Evolutionary conservation across 2,888 invertebrate genomes (phyloP), one percentile per base, ranked within the genome.

Genomic region (Chaitophorus viminalis): DNA sequence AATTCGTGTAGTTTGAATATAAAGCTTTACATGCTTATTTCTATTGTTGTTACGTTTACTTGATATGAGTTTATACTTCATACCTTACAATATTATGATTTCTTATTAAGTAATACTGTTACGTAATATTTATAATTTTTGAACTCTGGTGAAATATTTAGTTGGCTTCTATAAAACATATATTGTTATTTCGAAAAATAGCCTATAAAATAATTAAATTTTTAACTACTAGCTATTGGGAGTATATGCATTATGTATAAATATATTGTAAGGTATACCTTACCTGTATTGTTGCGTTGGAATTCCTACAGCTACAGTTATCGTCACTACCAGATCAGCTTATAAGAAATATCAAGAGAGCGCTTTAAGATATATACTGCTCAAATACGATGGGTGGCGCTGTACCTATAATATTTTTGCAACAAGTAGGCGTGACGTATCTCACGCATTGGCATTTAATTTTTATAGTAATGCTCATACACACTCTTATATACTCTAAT

Each of bases 351-450:
- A 60, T 36, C 81, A 33, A 81, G 87, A 74, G 81, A 87, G 87
- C 87, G 87, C 87, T 81, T 87, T 81, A 81, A 81, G 74, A 87
- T 87, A 87, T 87, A 87, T 79, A 86, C 86, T 46, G 39, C 31
- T 39, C 25, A 72, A 81, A 79, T 79, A 60, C 33, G 72, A 81
- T 79, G 87, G 87, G 87, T 87, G 87, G 87, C 72, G 87, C 87
- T 81, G 31, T 79, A n/a, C n/a, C n/a, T n/a, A n/a, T n/a, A 81
- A 74, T 70, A 74, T 79, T 81, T 87, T 79, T 31, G 79, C 79
- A 87, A 87, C 86, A 81, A 87, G 87, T 87, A 87, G 87, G 87
- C 87, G 87, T 87, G 79, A 87, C 87, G 87, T 75, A 25, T 81
- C 87, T 60, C 60, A 46, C 39, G 39, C 81, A 65, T 81, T 81